A percentile compares a stretch with the other conserved stretches of the same genome.
These are phyloP conservation scores for Meandrina meandrites DNA, from an alignment of 92 coral and sea anemone species.

Conservation along the genomic window DNA sequence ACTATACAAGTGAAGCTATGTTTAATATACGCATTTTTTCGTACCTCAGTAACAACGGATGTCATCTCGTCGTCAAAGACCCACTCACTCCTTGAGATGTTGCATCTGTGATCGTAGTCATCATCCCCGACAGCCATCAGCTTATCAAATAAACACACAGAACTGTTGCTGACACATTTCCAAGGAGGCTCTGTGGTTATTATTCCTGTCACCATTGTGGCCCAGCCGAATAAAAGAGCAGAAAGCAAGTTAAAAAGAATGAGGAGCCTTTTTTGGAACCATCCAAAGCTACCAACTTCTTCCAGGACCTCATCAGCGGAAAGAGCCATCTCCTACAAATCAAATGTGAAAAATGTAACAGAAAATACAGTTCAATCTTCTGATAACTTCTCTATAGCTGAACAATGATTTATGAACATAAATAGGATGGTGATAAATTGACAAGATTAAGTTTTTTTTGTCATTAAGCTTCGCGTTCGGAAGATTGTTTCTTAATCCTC, in stretches of 20 bases:
- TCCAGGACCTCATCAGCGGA: constrained; percentile 80
- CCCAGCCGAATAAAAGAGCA: constrained; percentile 71
- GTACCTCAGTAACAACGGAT: constrained; percentile 79
- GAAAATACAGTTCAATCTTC: not conserved
- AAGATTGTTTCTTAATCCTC: too few relatives aligned
- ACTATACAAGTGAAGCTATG: not conserved
- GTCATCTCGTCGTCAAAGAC: constrained; percentile 65
- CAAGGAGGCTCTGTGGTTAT: constrained; percentile 83
- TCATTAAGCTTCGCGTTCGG: too few relatives aligned
- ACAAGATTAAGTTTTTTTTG: too few relatives aligned
- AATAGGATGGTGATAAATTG: too few relatives aligned
- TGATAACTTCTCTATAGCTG: too few relatives aligned
- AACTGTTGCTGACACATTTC: constrained; percentile 76
- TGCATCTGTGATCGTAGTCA: constrained; percentile 65
- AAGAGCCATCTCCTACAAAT: constrained; percentile 43
- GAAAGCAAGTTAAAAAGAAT: constrained; percentile 61
- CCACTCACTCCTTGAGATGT: constrained; percentile 76
- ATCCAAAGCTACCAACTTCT: constrained; percentile 79
- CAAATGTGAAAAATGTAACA: not conserved
- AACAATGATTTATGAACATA: too few relatives aligned
- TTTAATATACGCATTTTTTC: not conserved
- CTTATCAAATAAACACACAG: constrained; percentile 59
- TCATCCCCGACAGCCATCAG: constrained; percentile 45
- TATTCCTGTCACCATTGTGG: constrained; percentile 70
- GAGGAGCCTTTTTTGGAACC: constrained; percentile 55